These are phyloP conservation scores for Paraescarpia echinospica DNA, from an alignment of 1,140 invertebrate genomes.

Conservation along the genomic window DNA sequence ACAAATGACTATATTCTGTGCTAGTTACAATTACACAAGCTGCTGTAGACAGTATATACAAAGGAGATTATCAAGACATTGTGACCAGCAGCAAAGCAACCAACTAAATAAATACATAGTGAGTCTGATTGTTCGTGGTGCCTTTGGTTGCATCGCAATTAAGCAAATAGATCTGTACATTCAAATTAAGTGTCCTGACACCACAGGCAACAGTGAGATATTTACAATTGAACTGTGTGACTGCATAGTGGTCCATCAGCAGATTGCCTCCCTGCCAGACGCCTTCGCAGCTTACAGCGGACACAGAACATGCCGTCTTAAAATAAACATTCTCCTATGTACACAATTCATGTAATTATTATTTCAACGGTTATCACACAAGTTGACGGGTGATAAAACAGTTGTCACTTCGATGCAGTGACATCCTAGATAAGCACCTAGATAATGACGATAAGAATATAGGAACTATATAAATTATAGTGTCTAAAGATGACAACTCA, in stretches of 20 bases:
- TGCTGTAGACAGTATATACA: not conserved
- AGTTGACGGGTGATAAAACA: not conserved
- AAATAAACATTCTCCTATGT: not conserved
- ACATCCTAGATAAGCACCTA: not conserved
- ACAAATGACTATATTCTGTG: not conserved
- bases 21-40: not conserved
- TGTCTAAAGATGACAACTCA: not conserved
- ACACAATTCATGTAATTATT: not conserved
- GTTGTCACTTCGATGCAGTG: not conserved
- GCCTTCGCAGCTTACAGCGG: not conserved
- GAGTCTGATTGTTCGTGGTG: not conserved
- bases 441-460: not conserved
- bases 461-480: constrained; percentile 1
- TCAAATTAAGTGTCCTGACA: not conserved
- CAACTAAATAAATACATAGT: not conserved
- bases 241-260: not conserved
- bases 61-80: not conserved
- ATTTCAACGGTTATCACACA: not conserved
- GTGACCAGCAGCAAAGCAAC: not conserved
- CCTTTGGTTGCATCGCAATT: not conserved
- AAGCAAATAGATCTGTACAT: not conserved
- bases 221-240: constrained; percentile 1
- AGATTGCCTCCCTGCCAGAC: not conserved
- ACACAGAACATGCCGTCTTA: not conserved
- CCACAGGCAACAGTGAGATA: not conserved